Conservation (phyloP, 2,888 invertebrate genomes). For the Liopterus haemorrhoidalis region DNA sequence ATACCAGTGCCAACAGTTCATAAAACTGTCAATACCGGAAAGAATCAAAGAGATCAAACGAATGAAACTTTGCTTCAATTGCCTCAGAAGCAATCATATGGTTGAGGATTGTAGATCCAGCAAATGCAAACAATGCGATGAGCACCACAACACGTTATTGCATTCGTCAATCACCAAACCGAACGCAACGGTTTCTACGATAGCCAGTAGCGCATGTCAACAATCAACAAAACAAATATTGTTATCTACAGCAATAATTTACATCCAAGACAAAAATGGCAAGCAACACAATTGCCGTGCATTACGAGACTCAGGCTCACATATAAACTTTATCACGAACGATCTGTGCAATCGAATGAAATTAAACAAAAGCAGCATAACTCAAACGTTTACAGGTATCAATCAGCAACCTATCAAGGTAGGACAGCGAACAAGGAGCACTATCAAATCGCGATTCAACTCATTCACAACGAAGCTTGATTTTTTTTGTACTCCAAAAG, state of each 20-base stretch:
- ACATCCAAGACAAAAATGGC: conserved; percentile 22
- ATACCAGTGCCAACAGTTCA: background rate
- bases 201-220: too few species aligned
- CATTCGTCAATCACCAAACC: background rate
- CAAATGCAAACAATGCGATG: background rate
- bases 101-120: too few species aligned
- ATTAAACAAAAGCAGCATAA: conserved; percentile 6
- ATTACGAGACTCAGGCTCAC: conserved; percentile 27
- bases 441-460: conserved; percentile 17
- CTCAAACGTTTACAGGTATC: background rate
- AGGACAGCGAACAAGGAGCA: background rate
- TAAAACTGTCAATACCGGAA: conserved; percentile 2
- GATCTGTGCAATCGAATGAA: conserved; percentile 14
- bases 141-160: background rate
- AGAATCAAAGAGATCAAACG: background rate
- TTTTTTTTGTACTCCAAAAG: conserved; percentile 25
- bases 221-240: background rate
- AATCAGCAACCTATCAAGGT: background rate
- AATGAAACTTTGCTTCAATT: conserved; percentile 9
- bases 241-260: conserved; percentile 24
- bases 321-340: conserved; percentile 24
- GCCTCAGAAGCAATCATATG: too few species aligned
- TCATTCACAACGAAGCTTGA: conserved; percentile 19
- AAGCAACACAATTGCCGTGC: conserved; percentile 20
- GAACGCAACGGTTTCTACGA: background rate